phyloP scores from a whole-genome alignment of 2,113 vertebrate species.

The Cheirogaleus medius region DNA sequence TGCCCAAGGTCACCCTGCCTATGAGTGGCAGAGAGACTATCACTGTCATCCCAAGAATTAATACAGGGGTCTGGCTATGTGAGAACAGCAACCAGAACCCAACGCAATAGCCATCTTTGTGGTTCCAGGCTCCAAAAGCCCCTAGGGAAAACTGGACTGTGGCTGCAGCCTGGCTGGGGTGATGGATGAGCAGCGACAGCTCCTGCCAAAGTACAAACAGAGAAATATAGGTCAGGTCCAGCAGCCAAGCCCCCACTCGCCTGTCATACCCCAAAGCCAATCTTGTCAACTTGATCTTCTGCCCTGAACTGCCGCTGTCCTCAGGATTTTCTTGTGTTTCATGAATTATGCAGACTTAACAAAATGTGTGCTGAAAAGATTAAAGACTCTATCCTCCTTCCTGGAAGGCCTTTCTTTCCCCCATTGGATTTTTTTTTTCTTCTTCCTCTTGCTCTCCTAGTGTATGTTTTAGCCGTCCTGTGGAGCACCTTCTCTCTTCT shows the following conservation, averaged over 20 bases:
- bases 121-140: background rate
- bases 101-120: background rate
- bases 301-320: constrained; percentile 56
- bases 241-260: background rate
- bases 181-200: constrained; percentile 8
- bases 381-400: background rate
- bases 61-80: background rate
- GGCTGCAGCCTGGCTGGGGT: background rate
- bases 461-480: background rate
- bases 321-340: background rate
- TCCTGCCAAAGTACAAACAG: background rate
- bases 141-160: too few species aligned
- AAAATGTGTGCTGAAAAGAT: constrained; percentile 48
- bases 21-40: background rate
- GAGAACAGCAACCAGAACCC: background rate
- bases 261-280: constrained; percentile 30
- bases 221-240: background rate
- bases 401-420: background rate
- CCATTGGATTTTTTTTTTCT: background rate
- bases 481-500: background rate
- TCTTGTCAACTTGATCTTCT: constrained; percentile 68
- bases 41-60: background rate
- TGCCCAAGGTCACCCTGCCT: background rate
- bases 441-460: background rate
- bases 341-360: constrained; percentile 65